Base-by-base conservation (phyloP, 2,113 vertebrate genomes). In the Myrmecobius fasciatus region DNA sequence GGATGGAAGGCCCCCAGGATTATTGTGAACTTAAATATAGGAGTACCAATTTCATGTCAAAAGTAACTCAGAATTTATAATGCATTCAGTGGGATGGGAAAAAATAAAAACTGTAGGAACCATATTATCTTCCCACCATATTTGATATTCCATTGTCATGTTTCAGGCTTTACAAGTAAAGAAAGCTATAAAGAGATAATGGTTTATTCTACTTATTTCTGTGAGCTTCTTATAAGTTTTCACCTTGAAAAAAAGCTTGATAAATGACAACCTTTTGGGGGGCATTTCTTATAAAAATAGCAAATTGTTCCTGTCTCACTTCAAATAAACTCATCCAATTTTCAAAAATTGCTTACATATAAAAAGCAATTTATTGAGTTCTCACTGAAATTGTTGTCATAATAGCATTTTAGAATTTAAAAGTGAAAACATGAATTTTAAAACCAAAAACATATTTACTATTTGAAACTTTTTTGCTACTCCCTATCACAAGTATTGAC, bases 281-380 rank as follows among this genome's bases (percentile, higher is more conserved):
- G 31, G 52, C 43, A 56, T 31, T 54, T 83, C 47, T 90, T 28
- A 56, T 28, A n/a, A 8, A 49, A 60, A 14, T 92, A 31, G 52
- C 48, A 94, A 92, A 95, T 53, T 52, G 67, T 83, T 83, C 67
- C 67, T 83, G 67, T 83, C 67, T 83, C 67, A 83, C 67, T 83
- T 83, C 67, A 83, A 43, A 83, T 83, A 83, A 43, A 20, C n/a
- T 20, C 6, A 83, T 83, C n/a, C 36, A 83, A 83, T 83, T 83
- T 22, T 83, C 36, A 91, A 92, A 92, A 94, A 53, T 31, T 88
- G 3, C 12, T 47, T 17, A 53, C 1, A 36, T 24, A 43, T 83
- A 94, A 75, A 89, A 36, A 52, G 28, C 89, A 52, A 67, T 46
- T 31, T 12, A 56, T 89, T 83, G 54, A 4, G 22, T 92, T 60